phyloP scores from a whole-genome alignment of 1,140 invertebrate genomes.

The Tetraneura akinire region DNA sequence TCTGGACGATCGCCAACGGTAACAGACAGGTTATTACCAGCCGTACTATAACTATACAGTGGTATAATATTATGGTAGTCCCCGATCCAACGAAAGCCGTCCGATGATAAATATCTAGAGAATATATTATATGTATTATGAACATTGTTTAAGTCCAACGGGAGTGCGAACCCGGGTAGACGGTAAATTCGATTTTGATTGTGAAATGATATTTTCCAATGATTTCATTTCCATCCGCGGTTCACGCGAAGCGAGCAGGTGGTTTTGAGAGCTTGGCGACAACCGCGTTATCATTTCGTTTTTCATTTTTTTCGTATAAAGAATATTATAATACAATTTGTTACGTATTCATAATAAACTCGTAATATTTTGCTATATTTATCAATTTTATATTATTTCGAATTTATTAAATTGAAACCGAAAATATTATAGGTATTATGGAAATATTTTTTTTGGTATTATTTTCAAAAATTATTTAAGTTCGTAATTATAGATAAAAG shows the following conservation, averaged over 20 bases:
- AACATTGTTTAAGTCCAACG: no score
- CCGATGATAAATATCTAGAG: background rate
- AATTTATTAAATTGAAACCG: no score
- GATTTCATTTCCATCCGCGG: background rate
- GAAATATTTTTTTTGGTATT: no score
- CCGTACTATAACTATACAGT: background rate
- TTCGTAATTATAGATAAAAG: no score
- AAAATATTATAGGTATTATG: no score
- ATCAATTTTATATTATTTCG: no score
- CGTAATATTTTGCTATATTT: no score
- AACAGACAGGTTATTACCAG: constrained; percentile 24
- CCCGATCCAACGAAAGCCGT: background rate
- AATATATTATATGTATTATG: no score
- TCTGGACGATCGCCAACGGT: constrained; percentile 31
- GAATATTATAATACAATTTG: background rate
- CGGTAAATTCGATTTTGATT: background rate
- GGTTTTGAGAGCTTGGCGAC: background rate
- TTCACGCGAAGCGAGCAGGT: background rate
- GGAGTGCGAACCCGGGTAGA: no score
- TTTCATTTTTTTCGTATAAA: background rate
- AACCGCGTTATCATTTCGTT: background rate
- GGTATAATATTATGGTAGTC: background rate
- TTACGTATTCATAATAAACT: no score
- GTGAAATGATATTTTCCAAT: background rate
- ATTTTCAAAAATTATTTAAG: no score